phyloP scores from a whole-genome alignment of 2,888 invertebrate species.

The Macaria liturata region DNA sequence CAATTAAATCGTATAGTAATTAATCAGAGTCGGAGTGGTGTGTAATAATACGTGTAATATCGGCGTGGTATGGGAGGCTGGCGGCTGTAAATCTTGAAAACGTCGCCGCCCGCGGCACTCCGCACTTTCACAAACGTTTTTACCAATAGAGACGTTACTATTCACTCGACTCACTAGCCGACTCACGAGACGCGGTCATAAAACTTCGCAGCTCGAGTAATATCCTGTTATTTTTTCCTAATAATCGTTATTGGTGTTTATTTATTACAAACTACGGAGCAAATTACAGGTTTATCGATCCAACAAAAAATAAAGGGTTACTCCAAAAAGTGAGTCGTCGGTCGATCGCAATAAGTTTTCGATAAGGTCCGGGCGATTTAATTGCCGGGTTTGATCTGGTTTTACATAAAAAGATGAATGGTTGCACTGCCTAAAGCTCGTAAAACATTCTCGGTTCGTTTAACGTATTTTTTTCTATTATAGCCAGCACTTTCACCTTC shows the following conservation, averaged over 20 bases:
- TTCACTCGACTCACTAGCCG: slow-evolving; percentile 64
- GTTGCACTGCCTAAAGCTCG: slow-evolving; percentile 71
- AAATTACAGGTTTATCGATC: slow-evolving; percentile 81
- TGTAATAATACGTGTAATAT: slow-evolving; percentile 79
- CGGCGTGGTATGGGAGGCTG: slow-evolving; percentile 62
- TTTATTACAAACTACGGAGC: slow-evolving; percentile 78
- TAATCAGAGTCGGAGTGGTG: slow-evolving; percentile 71
- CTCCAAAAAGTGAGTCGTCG: slow-evolving; percentile 82
- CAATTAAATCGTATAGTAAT: slow-evolving; percentile 71
- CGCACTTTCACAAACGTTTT: slow-evolving; percentile 76
- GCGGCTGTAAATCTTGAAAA: slow-evolving; percentile 72
- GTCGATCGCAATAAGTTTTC: slow-evolving; percentile 82
- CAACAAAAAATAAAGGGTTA: slow-evolving; percentile 80
- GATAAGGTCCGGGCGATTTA: slow-evolving; percentile 82
- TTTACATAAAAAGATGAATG: slow-evolving; percentile 83
- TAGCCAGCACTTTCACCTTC: slow-evolving; percentile 75
- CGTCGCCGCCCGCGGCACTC: slow-evolving; percentile 64
- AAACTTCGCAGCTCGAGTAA: slow-evolving; percentile 68
- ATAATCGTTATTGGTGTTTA: slow-evolving; percentile 83
- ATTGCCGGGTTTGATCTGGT: slow-evolving; percentile 82
- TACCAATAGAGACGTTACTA: slow-evolving; percentile 79
- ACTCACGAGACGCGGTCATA: slow-evolving; percentile 68
- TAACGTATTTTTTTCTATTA: slow-evolving; percentile 71
- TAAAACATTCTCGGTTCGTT: slow-evolving; percentile 71
- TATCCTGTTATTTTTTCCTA: slow-evolving; percentile 82